Base-by-base conservation (phyloP, 1,140 invertebrate species). In the Heliconius melpomene region DNA sequence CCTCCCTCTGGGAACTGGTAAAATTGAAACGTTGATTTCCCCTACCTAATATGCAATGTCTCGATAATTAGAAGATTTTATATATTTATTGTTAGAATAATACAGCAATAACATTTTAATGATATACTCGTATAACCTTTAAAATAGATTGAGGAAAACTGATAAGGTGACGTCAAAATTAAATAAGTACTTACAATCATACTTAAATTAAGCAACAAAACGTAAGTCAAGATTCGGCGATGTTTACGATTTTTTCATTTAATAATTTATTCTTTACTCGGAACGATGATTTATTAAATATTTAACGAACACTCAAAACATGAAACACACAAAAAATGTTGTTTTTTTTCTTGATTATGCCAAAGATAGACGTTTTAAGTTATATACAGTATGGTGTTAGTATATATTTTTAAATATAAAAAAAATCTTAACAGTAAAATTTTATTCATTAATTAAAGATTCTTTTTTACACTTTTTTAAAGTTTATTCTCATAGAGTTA, bases 261-360 rank as follows among this genome's bases (percentile, higher is more conserved):
- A 75, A 20, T 52, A 78, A 76, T 57, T 79, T 72, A 71, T 79
- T 79, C 66, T 80, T 76, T 80, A 76, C 79, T 73, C 20, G 40
- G 74, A 76, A 80, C 75, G 75, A 80, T 76, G 74, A 80, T 79
- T 71, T 79, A 75, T 80, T 75, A 71, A 72, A 76, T 76, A 70
- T 76, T 80, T 80, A 80, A 80, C 74, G 79, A 80, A 80, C 74
- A 40, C 73, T 75, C 32, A 29, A 66, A 66, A 66, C 26, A 66
- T 5, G 26, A 66, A 66, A 29, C 26, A 29, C 60, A 26, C 60
- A 66, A 66, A 29, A 66, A 66, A 66, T 60, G 29, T 29, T 11
- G 13, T 13, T 13, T 26, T 29, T 23, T 66, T 29, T 66, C 13
- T 23, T 9, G 54, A 57, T 66, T 29, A 66, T 16, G 60, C 60